A percentile compares a stretch with the other conserved stretches of the same genome.
Evolutionary conservation across 2,888 invertebrate genomes (phyloP).

Genomic region (Drosophila macrospina): DNA sequence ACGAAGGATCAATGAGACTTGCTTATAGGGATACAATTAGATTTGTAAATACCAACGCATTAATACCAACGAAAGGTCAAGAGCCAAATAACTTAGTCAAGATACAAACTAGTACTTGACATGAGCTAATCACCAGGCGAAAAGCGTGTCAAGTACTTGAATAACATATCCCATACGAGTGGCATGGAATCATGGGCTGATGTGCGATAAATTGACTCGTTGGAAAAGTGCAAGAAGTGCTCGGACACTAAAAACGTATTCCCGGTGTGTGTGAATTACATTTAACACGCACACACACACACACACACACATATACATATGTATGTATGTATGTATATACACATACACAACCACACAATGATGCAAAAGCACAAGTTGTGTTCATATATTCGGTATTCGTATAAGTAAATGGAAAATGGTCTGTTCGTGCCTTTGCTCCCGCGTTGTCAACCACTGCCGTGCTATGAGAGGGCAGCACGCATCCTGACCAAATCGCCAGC

Average conservation of each 20-base stretch:
- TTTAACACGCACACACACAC: slow-evolving; percentile 23
- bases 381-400: slow-evolving; percentile 3
- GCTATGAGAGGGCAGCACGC: slow-evolving; percentile 16
- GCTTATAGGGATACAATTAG: too few species aligned
- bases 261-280: slow-evolving; percentile 42
- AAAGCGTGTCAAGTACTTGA: slow-evolving; percentile 27
- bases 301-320: slow-evolving; percentile 22
- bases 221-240: not conserved
- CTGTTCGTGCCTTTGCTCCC: not conserved
- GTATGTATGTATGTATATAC: too few species aligned
- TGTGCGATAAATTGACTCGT: slow-evolving; percentile 7
- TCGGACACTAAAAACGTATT: slow-evolving; percentile 22
- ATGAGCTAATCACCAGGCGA: slow-evolving; percentile 23
- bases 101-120: slow-evolving; percentile 9
- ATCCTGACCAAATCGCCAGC: slow-evolving; percentile 59
- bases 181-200: not conserved
- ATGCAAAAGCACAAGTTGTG: too few species aligned
- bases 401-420: slow-evolving; percentile 4
- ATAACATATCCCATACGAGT: slow-evolving; percentile 20
- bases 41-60: not conserved
- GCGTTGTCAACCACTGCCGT: slow-evolving; percentile 1
- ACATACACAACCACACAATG: slow-evolving; percentile 17
- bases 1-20: too few species aligned
- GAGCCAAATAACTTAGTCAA: not conserved
- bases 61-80: not conserved